Conservation (phyloP, 1,140 invertebrate genomes). For the Diorhabda elongata region DNA sequence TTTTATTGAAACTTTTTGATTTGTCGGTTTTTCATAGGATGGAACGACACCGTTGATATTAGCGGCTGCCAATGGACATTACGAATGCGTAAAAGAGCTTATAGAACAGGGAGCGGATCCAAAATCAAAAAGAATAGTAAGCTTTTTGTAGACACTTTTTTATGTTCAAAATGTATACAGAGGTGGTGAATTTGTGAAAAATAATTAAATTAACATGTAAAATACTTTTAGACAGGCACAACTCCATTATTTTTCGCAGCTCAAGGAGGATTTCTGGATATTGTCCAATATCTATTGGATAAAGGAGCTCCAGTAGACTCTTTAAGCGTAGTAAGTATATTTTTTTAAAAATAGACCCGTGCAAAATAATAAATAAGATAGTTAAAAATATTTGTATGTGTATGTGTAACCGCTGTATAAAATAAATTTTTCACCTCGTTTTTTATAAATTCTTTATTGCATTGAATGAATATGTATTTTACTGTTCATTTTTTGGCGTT, state of each 20-base stretch:
- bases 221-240: constrained; percentile 73
- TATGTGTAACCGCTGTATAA: too few species aligned
- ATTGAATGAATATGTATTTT: too few species aligned
- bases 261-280: constrained; percentile 83
- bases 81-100: constrained; percentile 79
- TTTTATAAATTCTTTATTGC: too few species aligned
- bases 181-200: too few species aligned
- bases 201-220: too few species aligned
- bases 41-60: constrained; percentile 89
- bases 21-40: constrained; percentile 59
- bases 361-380: too few species aligned
- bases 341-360: neutral
- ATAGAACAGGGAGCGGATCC: constrained; percentile 86
- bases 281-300: constrained; percentile 71
- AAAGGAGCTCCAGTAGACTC: constrained; percentile 74
- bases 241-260: constrained; percentile 88
- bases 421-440: too few species aligned
- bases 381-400: too few species aligned
- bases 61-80: constrained; percentile 82
- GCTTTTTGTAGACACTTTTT: constrained; percentile 27
- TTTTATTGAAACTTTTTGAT: too few species aligned
- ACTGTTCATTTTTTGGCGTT: too few species aligned
- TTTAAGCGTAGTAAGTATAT: constrained; percentile 68
- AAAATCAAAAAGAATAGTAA: constrained; percentile 72
- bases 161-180: too few species aligned